Evolutionary conservation across 2,797 vertebrate genomes (phyloP).

Genomic region (Chaenodraco wilsoni): DNA sequence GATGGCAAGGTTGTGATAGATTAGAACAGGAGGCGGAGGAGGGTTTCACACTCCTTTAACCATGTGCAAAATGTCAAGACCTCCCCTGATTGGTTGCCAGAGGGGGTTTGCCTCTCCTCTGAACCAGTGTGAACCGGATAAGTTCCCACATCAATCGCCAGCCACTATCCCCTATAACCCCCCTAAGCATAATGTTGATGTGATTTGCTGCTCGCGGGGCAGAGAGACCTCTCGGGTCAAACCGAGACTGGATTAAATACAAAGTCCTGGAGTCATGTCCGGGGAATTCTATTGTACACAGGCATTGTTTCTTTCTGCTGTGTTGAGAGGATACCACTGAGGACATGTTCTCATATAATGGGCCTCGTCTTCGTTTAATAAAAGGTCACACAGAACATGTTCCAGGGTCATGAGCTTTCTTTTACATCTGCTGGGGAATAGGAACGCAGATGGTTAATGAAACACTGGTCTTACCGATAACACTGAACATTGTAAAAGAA

Average conservation of each 20-base stretch:
- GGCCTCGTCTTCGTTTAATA: slow-evolving; percentile 10
- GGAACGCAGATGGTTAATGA: no score
- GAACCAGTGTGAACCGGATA: slow-evolving; percentile 46
- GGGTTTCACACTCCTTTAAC: slow-evolving; percentile 54
- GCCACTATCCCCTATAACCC: slow-evolving; percentile 14
- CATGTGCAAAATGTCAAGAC: slow-evolving; percentile 37
- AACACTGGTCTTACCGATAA: no score
- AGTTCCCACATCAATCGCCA: slow-evolving; percentile 26
- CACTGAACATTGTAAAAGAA: no score
- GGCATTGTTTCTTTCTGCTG: slow-evolving; percentile 24
- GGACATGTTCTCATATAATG: slow-evolving; percentile 31
- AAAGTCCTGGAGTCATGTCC: slow-evolving; percentile 34
- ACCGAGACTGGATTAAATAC: slow-evolving; percentile 54
- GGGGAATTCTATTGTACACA: slow-evolving; percentile 30
- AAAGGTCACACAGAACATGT: slow-evolving; percentile 33
- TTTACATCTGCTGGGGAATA: slow-evolving; percentile 1
- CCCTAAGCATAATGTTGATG: slow-evolving; percentile 53
- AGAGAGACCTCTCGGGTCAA: slow-evolving; percentile 55
- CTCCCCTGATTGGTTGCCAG: background rate
- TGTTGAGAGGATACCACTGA: slow-evolving; percentile 23
- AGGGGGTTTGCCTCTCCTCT: slow-evolving; percentile 33
- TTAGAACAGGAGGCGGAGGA: slow-evolving; percentile 11
- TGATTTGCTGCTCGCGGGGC: slow-evolving; percentile 54
- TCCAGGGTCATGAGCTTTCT: slow-evolving; percentile 34
- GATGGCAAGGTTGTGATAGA: slow-evolving; percentile 43